phyloP scores from a whole-genome alignment of 2,113 vertebrate species.

The Girardinichthys multiradiatus region DNA sequence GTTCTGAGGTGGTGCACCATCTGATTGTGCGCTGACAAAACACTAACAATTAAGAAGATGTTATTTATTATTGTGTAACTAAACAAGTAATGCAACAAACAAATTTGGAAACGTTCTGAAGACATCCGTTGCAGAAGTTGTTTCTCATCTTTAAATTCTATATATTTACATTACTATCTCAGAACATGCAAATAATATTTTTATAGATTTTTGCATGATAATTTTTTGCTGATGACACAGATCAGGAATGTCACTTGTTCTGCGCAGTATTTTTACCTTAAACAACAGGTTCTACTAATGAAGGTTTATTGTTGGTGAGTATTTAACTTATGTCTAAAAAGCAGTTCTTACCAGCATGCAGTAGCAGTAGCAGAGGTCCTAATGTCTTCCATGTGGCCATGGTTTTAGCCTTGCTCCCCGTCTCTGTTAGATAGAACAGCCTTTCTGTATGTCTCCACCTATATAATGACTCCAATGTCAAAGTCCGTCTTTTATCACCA shows the following conservation, averaged over 20 bases:
- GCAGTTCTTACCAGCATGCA: constrained; percentile 67
- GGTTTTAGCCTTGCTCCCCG: constrained; percentile 1
- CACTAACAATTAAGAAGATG: constrained; percentile 61
- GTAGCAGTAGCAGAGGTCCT: constrained; percentile 57
- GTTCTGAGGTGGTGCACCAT: constrained; percentile 88
- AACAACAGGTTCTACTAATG: not conserved
- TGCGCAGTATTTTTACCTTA: not conserved
- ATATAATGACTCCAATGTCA: constrained; percentile 42
- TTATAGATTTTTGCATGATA: not conserved
- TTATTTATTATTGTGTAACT: not conserved
- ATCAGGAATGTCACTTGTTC: not conserved
- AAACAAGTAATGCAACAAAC: not conserved
- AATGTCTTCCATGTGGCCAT: constrained; percentile 67
- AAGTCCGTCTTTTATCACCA: constrained; percentile 63
- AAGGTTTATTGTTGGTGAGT: not conserved
- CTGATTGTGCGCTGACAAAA: constrained; percentile 73
- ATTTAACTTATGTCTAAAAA: not conserved
- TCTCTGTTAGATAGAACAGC: not conserved
- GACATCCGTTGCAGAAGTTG: not conserved
- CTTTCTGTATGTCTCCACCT: constrained; percentile 14
- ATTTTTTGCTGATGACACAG: not conserved
- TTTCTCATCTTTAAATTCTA: not conserved
- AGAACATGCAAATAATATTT: not conserved
- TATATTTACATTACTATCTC: not conserved
- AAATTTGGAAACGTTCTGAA: not conserved